A percentile compares a stretch with the other conserved stretches of the same genome.
Conservation (phyloP, 2,888 invertebrate species). For the Atrina japonica region DNA sequence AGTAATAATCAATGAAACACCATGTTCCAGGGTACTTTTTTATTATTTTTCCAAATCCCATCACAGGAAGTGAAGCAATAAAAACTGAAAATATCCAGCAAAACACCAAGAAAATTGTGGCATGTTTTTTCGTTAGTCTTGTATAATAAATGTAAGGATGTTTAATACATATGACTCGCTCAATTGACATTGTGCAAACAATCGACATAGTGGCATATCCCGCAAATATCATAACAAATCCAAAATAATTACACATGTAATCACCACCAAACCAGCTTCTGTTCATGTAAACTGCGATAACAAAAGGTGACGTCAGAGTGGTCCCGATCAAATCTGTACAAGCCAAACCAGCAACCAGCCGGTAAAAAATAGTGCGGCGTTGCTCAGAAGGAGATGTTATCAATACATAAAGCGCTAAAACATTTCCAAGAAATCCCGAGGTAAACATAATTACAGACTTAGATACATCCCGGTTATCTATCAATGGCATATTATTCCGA, state of each 20-base stretch:
- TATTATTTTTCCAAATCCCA: slow-evolving; percentile 77
- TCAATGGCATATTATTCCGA: no score
- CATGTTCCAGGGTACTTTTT: slow-evolving; percentile 79
- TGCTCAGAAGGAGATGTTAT: slow-evolving; percentile 69
- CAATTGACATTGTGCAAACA: slow-evolving; percentile 80
- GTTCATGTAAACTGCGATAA: slow-evolving; percentile 73
- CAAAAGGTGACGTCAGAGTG: slow-evolving; percentile 74
- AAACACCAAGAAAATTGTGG: slow-evolving; percentile 65
- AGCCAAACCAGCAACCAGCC: slow-evolving; percentile 78
- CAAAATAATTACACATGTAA: slow-evolving; percentile 77
- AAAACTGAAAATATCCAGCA: slow-evolving; percentile 71
- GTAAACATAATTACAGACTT: slow-evolving; percentile 69
- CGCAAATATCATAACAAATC: slow-evolving; percentile 79
- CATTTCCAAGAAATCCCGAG: slow-evolving; percentile 76
- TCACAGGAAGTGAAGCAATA: slow-evolving; percentile 76
- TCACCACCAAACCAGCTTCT: slow-evolving; percentile 74
- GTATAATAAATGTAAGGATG: slow-evolving; percentile 77
- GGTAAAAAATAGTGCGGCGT: slow-evolving; percentile 78
- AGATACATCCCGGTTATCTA: slow-evolving; percentile 25
- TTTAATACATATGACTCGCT: slow-evolving; percentile 77
- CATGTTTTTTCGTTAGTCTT: slow-evolving; percentile 70
- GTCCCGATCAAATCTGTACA: slow-evolving; percentile 79
- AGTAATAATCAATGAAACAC: slow-evolving; percentile 80
- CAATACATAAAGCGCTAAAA: slow-evolving; percentile 77
- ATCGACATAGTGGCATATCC: slow-evolving; percentile 78